These are phyloP conservation scores for Trichacis sp. DNA, from an alignment of 2,888 invertebrate genomes.

Conservation along the genomic window DNA sequence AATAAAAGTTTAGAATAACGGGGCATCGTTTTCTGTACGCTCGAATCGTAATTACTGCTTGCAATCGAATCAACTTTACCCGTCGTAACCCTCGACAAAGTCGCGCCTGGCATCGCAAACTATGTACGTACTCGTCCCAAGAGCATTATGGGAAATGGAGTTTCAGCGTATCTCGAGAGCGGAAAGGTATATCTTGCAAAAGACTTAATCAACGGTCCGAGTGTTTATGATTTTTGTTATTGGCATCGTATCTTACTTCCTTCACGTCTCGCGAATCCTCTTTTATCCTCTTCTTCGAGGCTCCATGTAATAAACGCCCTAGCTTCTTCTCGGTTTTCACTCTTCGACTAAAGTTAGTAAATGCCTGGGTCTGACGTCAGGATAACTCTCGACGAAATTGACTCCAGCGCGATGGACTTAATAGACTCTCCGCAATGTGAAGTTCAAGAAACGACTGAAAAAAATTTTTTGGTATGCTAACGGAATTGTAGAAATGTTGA, in stretches of 20 bases:
- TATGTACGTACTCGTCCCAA: constrained; percentile 43
- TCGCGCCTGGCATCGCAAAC: constrained; percentile 5
- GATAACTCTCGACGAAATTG: constrained; percentile 37
- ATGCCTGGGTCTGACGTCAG: constrained; percentile 26
- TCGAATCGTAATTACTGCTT: constrained; percentile 22
- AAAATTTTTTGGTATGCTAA: no score
- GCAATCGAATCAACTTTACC: constrained; percentile 10
- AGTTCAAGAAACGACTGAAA: no score
- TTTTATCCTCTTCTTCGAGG: constrained; percentile 20
- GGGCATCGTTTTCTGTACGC: constrained; percentile 11
- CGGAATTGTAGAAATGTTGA: no score
- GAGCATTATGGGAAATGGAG: constrained; percentile 60
- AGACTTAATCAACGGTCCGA: constrained; percentile 68
- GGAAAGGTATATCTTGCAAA: constrained; percentile 48
- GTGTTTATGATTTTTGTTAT: constrained; percentile 70
- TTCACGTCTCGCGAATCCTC: constrained; percentile 17
- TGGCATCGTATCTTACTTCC: constrained; percentile 60
- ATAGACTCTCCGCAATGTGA: no score
- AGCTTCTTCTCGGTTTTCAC: constrained; percentile 3
- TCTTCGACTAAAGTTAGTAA: constrained; percentile 27
- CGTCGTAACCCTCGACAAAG: constrained; percentile 29
- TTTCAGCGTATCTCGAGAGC: constrained; percentile 49
- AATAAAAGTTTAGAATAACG: constrained; percentile 21
- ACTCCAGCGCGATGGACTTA: constrained; percentile 5
- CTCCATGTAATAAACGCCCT: constrained; percentile 17